Conservation (phyloP, 2,113 vertebrate genomes). For the Oncorhynchus masou region DNA sequence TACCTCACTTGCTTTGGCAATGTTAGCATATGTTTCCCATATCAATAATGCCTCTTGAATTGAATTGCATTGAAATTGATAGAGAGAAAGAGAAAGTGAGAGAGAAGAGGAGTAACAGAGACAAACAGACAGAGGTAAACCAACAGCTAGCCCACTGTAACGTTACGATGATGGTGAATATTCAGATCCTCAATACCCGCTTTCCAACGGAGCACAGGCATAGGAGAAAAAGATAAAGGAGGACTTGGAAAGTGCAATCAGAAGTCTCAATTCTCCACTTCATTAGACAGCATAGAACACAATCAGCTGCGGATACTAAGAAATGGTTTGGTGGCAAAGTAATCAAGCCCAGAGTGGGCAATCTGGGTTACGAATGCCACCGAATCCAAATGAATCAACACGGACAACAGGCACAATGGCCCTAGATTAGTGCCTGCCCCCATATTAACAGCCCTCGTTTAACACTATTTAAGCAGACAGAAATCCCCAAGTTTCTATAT, state of each 20-base stretch:
- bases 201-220: background rate
- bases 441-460: constrained; percentile 73
- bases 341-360: constrained; percentile 42
- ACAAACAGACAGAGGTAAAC: too few species aligned
- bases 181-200: background rate
- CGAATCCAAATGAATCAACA: constrained; percentile 64
- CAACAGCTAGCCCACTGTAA: too few species aligned
- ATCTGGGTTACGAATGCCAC: constrained; percentile 44
- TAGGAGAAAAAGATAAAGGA: background rate
- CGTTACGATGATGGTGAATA: too few species aligned
- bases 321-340: constrained; percentile 43
- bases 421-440: constrained; percentile 65
- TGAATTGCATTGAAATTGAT: too few species aligned
- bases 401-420: constrained; percentile 68
- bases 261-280: constrained; percentile 40
- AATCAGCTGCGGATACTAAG: constrained; percentile 31
- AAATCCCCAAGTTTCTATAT: constrained; percentile 82
- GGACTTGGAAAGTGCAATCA: background rate
- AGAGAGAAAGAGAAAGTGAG: too few species aligned
- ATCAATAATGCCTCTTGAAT: too few species aligned
- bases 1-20: too few species aligned
- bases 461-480: constrained; percentile 72
- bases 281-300: constrained; percentile 5
- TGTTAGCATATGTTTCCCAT: too few species aligned
- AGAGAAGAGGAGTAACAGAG: too few species aligned